Conservation (phyloP, 2,113 vertebrate genomes). For the Cryptoleucopteryx plumbea region DNA sequence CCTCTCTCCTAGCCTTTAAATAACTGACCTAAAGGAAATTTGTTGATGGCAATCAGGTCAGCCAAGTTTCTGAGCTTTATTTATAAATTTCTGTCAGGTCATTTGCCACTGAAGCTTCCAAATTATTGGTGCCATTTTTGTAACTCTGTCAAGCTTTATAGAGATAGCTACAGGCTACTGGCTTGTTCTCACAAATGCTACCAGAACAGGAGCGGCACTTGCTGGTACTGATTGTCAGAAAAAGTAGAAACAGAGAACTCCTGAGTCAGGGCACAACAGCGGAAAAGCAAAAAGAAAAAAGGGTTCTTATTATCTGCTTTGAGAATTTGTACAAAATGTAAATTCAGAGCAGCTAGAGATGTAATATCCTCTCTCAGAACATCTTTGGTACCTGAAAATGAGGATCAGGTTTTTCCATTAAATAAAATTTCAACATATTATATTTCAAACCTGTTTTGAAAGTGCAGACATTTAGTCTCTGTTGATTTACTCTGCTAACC, state of each 20-base stretch:
- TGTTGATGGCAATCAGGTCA: background rate
- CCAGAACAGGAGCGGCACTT: background rate
- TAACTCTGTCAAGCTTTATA: background rate
- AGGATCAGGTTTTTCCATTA: background rate
- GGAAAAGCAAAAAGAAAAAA: background rate
- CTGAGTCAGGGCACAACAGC: background rate
- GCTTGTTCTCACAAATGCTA: background rate
- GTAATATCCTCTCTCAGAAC: background rate
- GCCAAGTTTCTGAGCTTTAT: background rate
- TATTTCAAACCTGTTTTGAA: background rate
- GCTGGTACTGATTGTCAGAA: background rate
- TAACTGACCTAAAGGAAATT: background rate
- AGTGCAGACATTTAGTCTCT: background rate
- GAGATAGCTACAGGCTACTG: background rate
- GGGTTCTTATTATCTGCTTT: background rate
- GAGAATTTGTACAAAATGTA: background rate
- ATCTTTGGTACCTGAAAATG: background rate
- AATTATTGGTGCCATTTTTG: background rate
- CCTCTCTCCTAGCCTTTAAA: background rate
- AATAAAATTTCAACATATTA: background rate
- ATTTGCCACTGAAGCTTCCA: background rate
- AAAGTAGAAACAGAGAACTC: background rate
- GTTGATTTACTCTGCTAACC: background rate
- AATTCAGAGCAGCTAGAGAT: background rate
- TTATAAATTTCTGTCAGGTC: background rate